phyloP scores from a whole-genome alignment of 2,113 vertebrate genomes.

The Pantherophis guttatus region DNA sequence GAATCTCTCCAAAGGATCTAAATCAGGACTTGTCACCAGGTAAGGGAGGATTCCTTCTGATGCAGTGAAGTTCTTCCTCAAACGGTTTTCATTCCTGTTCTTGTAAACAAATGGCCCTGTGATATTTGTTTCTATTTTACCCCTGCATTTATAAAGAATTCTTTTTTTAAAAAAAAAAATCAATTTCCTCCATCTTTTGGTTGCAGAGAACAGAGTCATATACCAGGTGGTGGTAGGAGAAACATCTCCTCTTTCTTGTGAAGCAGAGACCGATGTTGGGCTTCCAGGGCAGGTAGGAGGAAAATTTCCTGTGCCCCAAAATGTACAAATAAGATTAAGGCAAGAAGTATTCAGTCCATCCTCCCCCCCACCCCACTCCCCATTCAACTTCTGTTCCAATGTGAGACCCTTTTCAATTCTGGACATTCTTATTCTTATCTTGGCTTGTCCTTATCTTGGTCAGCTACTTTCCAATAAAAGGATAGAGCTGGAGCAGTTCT shows the following conservation, averaged over 20 bases:
- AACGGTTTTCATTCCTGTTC: not conserved
- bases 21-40: not conserved
- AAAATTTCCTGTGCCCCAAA: not conserved
- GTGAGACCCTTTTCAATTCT: not conserved
- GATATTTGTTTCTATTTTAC: not conserved
- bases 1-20: not conserved
- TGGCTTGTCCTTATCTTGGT: not conserved
- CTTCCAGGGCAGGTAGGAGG: not conserved
- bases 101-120: not conserved
- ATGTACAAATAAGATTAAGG: not conserved
- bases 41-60: not conserved
- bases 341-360: not conserved
- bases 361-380: not conserved
- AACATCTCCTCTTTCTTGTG: not conserved
- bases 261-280: not conserved
- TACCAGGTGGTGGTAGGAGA: not conserved
- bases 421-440: not conserved
- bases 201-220: not conserved
- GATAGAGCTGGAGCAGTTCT: not conserved
- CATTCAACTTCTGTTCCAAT: not conserved
- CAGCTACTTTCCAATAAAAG: not conserved
- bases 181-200: not conserved
- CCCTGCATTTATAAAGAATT: not conserved
- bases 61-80: not conserved
- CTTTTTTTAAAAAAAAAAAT: not conserved